Conservation (phyloP, 2,888 invertebrate genomes). For the Rhopalosiphum nymphaeae region DNA sequence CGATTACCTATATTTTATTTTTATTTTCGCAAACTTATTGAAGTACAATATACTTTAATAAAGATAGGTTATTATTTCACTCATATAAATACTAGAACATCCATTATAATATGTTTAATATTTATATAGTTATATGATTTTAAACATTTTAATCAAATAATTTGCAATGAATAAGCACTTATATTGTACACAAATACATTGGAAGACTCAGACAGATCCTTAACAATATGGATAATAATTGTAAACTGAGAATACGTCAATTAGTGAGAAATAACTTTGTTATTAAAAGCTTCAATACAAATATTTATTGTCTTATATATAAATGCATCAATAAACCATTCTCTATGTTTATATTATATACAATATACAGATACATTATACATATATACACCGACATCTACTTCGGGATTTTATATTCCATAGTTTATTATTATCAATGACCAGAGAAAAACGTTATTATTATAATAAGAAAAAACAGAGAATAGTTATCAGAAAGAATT, state of each 20-base stretch:
- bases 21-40: not conserved
- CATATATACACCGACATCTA: not conserved
- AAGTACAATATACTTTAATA: not conserved
- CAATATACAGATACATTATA: not conserved
- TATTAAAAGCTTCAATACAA: not conserved
- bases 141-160: not conserved
- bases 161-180: not conserved
- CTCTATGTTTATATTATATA: too few species aligned
- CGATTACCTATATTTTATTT: not conserved
- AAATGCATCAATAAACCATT: not conserved
- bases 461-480: not conserved
- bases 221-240: not conserved
- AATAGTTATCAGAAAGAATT: not conserved
- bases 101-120: not conserved
- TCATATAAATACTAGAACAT: not conserved
- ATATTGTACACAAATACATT: not conserved
- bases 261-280: not conserved
- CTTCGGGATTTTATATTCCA: not conserved
- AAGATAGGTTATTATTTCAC: not conserved
- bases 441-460: not conserved
- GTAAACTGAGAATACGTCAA: not conserved
- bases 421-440: conserved; percentile 3
- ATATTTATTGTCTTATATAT: not conserved
- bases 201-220: not conserved
- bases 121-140: not conserved